phyloP scores from a whole-genome alignment of 2,797 vertebrate genomes.

The Acrocephalus scirpaceus region DNA sequence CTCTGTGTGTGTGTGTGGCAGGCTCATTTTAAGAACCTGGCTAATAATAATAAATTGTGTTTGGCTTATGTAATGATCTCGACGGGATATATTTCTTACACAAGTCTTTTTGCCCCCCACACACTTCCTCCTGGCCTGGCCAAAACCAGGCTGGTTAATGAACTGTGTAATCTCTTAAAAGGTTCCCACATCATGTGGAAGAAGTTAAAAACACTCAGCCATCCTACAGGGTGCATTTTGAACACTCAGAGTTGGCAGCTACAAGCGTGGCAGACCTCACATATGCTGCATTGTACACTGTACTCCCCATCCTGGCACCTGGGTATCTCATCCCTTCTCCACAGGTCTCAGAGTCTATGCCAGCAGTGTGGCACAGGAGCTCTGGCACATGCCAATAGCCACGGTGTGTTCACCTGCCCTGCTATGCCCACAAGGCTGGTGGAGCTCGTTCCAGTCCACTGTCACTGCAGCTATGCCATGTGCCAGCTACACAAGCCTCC shows the following conservation, averaged over 20 bases:
- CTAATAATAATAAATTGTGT: background rate
- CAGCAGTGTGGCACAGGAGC: background rate
- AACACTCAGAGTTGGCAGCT: background rate
- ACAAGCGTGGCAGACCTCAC: rapidly evolving
- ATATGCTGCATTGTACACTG: rapidly evolving
- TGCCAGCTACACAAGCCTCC: background rate
- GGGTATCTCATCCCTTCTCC: background rate
- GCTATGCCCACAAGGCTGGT: background rate
- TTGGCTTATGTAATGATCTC: background rate
- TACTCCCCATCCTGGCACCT: background rate
- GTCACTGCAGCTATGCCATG: background rate
- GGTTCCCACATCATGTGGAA: background rate
- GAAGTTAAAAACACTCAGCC: background rate
- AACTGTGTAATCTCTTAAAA: constrained; percentile 17
- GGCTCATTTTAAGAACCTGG: background rate
- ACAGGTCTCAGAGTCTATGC: rapidly evolving
- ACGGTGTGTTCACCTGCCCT: rapidly evolving
- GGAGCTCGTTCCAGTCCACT: rapidly evolving
- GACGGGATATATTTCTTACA: background rate
- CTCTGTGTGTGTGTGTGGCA: background rate
- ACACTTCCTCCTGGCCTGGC: background rate
- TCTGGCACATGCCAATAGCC: background rate
- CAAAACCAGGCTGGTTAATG: background rate
- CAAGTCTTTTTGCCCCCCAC: rapidly evolving
- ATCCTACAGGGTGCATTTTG: background rate